Evolutionary conservation across 2,113 vertebrate genomes (phyloP).

Genomic region (Natator depressus): DNA sequence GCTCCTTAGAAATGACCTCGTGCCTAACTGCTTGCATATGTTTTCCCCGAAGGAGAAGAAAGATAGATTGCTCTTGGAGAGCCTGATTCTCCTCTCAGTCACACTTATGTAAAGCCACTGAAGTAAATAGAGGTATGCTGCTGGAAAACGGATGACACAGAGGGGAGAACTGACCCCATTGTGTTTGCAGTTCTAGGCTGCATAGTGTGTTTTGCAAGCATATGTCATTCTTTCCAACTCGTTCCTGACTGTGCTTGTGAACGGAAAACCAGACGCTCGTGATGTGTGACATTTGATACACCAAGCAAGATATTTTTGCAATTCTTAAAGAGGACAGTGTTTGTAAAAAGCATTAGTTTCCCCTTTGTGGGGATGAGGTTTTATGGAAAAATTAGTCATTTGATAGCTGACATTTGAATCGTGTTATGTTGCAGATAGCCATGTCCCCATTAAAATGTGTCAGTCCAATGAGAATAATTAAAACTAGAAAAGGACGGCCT

Average conservation of each 20-base stretch:
- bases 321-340: background rate
- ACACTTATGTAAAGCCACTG: background rate
- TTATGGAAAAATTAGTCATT: constrained; percentile 40
- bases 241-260: background rate
- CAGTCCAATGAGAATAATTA: constrained; percentile 22
- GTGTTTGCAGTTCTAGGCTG: background rate
- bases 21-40: background rate
- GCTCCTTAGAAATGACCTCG: background rate
- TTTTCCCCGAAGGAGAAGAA: background rate
- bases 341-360: background rate
- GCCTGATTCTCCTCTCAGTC: background rate
- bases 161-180: background rate
- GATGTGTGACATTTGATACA: background rate
- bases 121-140: background rate
- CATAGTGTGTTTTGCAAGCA: accelerated
- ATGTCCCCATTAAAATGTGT: background rate
- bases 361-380: accelerated
- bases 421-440: background rate
- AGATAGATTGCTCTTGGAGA: background rate
- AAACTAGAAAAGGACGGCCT: background rate
- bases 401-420: constrained; percentile 2
- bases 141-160: background rate
- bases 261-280: background rate
- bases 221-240: background rate
- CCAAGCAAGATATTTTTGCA: background rate